phyloP scores from a whole-genome alignment of 2,888 invertebrate genomes.

The Glaucopsyche alexis region DNA sequence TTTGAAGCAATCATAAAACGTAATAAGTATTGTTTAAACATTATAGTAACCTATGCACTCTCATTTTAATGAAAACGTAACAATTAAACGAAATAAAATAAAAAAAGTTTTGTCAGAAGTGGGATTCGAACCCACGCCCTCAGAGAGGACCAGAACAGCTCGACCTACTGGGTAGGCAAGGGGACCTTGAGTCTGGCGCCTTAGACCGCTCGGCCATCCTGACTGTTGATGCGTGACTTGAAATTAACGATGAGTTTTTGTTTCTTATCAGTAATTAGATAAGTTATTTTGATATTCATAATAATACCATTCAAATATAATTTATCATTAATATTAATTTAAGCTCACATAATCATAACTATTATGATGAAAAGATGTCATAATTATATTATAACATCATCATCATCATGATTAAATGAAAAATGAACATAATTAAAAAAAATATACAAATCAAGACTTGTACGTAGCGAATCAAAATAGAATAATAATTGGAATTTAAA shows the following conservation, averaged over 20 bases:
- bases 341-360: too few relatives aligned
- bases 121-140: conserved; percentile 91
- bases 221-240: neutral
- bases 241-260: neutral
- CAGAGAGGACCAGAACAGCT: conserved; percentile 85
- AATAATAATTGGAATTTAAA: too few relatives aligned
- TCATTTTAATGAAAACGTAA: neutral
- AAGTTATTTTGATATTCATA: neutral
- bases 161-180: conserved; percentile 82
- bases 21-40: neutral
- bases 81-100: conserved; percentile 29
- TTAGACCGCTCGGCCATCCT: conserved; percentile 65
- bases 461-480: too few relatives aligned
- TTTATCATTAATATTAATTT: neutral
- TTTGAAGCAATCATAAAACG: too few relatives aligned
- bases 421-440: too few relatives aligned
- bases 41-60: neutral
- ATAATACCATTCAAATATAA: neutral
- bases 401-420: too few relatives aligned
- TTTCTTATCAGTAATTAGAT: neutral
- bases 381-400: too few relatives aligned
- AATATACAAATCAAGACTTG: too few relatives aligned
- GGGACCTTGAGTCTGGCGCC: conserved; percentile 83
- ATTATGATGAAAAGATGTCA: too few relatives aligned
- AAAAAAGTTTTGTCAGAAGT: conserved; percentile 84